phyloP scores from a whole-genome alignment of 2,888 invertebrate genomes.

The Lasiommata megera region DNA sequence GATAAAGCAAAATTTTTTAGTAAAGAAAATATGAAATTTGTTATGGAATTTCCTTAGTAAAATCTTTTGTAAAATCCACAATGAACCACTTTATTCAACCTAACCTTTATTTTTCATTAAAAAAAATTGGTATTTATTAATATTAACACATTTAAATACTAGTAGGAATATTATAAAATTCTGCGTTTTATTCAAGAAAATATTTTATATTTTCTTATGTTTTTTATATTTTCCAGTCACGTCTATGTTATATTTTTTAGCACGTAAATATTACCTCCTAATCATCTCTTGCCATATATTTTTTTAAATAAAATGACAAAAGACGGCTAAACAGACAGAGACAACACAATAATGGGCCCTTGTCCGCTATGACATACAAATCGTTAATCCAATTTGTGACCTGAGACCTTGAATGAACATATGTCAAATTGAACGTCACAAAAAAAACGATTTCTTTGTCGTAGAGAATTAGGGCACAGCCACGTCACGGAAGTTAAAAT shows the following conservation, averaged over 20 bases:
- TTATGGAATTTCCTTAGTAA: no score
- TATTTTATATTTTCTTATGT: neutral
- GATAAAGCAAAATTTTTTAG: no score
- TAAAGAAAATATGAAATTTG: no score
- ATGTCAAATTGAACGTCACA: neutral
- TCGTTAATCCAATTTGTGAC: neutral
- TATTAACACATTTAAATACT: no score
- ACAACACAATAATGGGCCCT: neutral
- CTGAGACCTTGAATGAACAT: neutral
- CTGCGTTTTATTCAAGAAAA: no score
- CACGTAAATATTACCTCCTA: neutral
- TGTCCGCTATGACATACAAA: neutral
- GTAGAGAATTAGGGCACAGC: neutral
- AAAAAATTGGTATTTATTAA: no score
- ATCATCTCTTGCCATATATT: conserved; percentile 1
- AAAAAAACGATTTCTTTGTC: neutral
- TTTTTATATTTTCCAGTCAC: conserved; percentile 5
- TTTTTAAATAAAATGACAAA: neutral
- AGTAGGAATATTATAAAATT: no score
- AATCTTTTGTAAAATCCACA: no score
- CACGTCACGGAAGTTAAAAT: neutral
- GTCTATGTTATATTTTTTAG: conserved; percentile 9
- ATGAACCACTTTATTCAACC: no score
- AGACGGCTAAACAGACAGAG: neutral
- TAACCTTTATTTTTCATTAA: no score